phyloP scores from a whole-genome alignment of 1,140 invertebrate species.

The Nasonia longicornis region DNA sequence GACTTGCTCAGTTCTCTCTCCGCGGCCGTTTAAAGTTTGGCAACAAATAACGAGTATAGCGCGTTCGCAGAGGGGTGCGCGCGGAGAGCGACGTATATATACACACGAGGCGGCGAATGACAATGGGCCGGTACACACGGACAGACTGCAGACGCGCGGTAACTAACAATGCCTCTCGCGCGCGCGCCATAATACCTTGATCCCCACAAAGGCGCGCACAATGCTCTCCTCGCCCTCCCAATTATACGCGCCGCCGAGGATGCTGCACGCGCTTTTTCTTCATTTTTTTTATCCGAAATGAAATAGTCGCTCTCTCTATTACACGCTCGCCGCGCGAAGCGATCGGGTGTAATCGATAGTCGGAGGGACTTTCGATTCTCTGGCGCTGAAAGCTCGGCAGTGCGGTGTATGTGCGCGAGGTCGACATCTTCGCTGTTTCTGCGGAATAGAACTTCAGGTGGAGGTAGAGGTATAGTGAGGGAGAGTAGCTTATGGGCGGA shows the following conservation, averaged over 20 bases:
- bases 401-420: too few relatives aligned
- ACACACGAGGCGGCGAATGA: conserved; percentile 25
- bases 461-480: neutral
- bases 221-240: conserved; percentile 54
- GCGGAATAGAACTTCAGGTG: neutral
- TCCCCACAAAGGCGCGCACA: conserved; percentile 55
- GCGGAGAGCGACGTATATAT: conserved; percentile 11
- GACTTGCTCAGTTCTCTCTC: too few relatives aligned
- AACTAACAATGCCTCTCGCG: conserved; percentile 7
- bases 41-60: conserved; percentile 50
- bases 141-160: conserved; percentile 46
- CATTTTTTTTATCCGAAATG: neutral
- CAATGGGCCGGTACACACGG: conserved; percentile 51
- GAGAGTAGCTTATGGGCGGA: neutral
- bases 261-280: neutral
- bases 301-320: neutral
- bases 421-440: neutral
- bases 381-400: neutral
- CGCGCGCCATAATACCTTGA: conserved; percentile 56
- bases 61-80: conserved; percentile 5
- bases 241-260: conserved; percentile 51
- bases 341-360: neutral
- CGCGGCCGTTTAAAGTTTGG: conserved; percentile 45
- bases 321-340: neutral
- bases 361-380: neutral